Conservation (phyloP, 2,797 vertebrate genomes). For the Chiloscyllium punctatum region DNA sequence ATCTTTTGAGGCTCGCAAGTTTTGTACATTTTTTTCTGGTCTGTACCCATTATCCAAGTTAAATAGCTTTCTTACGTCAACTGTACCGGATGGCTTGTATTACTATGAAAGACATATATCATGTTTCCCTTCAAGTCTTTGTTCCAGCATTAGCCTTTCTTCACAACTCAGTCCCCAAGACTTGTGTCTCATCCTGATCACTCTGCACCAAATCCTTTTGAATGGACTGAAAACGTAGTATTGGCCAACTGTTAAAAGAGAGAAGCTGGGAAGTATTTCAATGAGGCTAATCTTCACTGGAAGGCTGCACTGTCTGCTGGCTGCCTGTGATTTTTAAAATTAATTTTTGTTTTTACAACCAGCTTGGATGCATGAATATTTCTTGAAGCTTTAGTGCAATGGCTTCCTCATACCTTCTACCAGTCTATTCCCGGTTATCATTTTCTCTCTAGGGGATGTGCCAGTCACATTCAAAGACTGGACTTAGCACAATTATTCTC, state of each 20-base stretch:
- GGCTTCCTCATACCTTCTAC: neutral
- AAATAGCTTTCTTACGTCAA: slow-evolving; percentile 8
- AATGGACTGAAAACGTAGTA: neutral
- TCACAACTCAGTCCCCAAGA: neutral
- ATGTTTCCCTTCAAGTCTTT: neutral
- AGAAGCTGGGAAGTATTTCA: neutral
- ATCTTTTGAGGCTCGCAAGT: neutral
- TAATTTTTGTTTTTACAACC: neutral
- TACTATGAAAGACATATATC: neutral
- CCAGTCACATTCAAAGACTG: neutral
- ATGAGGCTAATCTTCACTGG: neutral
- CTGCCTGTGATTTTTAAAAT: neutral
- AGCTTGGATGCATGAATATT: neutral
- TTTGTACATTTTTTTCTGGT: neutral
- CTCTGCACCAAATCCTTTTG: neutral
- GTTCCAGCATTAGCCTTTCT: neutral
- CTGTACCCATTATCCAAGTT: neutral
- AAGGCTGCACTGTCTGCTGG: neutral
- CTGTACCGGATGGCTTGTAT: neutral
- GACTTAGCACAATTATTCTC: neutral
- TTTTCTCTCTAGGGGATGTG: neutral
- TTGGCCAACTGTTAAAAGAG: neutral
- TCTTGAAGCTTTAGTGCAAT: neutral
- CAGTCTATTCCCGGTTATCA: neutral
- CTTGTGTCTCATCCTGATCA: neutral